Percentiles rank a stretch among this genome's conserved stretches.
Conservation (phyloP, 2,797 vertebrate species). For the Vultur gryphus region DNA sequence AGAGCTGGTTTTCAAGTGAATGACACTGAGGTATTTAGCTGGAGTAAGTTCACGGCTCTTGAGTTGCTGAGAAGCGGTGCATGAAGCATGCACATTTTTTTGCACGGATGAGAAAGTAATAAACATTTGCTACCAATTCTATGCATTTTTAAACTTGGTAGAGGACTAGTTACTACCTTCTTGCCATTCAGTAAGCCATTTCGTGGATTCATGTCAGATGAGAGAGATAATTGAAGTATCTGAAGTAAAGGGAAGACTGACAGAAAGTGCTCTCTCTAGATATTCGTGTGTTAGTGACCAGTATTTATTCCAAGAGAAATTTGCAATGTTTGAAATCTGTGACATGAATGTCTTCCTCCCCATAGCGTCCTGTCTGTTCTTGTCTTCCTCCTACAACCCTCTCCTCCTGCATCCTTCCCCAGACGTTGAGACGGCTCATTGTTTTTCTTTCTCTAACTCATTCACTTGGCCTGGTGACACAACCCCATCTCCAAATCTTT, state of each 20-base stretch:
- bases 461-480: background rate
- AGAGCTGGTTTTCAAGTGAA: constrained; percentile 30
- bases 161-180: background rate
- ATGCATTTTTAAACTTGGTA: constrained; percentile 12
- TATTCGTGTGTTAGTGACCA: background rate
- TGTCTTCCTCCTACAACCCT: background rate
- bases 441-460: background rate
- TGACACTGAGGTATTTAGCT: constrained; percentile 48
- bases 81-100: constrained; percentile 45
- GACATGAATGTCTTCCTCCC: background rate
- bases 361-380: background rate
- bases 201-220: background rate
- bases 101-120: constrained; percentile 21
- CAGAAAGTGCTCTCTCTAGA: background rate
- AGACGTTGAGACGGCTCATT: background rate
- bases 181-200: background rate
- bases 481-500: background rate
- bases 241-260: background rate
- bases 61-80: constrained; percentile 47
- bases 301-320: background rate
- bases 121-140: constrained; percentile 20
- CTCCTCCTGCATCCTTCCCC: background rate
- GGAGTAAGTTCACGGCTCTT: constrained; percentile 17
- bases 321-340: background rate
- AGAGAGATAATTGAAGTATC: background rate